These are phyloP conservation scores for Okamejei kenojei DNA, from an alignment of 2,797 vertebrate genomes.

Conservation along the genomic window DNA sequence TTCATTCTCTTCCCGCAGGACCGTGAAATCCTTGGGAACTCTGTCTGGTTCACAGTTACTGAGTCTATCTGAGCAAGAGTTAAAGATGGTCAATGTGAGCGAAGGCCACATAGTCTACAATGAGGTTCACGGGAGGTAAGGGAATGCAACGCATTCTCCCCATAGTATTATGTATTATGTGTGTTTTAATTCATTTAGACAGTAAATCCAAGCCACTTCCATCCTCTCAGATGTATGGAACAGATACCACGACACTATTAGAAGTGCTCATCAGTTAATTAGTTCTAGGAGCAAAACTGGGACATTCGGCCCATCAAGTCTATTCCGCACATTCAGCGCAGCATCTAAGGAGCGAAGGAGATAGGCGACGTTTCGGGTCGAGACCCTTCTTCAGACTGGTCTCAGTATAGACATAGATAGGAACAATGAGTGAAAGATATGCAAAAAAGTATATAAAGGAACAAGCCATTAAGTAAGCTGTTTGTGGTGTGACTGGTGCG, in stretches of 20 bases:
- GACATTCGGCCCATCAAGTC: no score
- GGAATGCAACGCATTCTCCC: neutral
- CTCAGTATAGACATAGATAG: no score
- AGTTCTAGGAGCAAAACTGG: no score
- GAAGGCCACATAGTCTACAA: neutral
- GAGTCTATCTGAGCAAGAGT: conserved; percentile 19
- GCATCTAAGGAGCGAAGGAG: no score
- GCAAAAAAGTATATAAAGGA: no score
- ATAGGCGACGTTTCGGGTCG: no score
- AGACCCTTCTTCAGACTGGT: no score
- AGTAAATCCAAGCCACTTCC: neutral
- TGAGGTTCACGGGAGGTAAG: neutral
- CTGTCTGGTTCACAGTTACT: conserved; percentile 3
- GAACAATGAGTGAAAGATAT: no score
- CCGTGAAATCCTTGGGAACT: neutral
- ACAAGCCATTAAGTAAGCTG: no score
- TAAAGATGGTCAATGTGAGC: neutral
- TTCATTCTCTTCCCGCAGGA: neutral
- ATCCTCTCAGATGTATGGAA: neutral
- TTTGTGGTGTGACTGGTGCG: no score
- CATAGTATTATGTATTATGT: neutral
- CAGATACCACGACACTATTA: neutral
- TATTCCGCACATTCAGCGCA: no score
- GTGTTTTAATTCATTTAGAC: neutral
- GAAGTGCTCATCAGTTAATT: neutral